Evolutionary conservation across 2,113 vertebrate species (phyloP).

Genomic region (Thinocorus orbignyianus): DNA sequence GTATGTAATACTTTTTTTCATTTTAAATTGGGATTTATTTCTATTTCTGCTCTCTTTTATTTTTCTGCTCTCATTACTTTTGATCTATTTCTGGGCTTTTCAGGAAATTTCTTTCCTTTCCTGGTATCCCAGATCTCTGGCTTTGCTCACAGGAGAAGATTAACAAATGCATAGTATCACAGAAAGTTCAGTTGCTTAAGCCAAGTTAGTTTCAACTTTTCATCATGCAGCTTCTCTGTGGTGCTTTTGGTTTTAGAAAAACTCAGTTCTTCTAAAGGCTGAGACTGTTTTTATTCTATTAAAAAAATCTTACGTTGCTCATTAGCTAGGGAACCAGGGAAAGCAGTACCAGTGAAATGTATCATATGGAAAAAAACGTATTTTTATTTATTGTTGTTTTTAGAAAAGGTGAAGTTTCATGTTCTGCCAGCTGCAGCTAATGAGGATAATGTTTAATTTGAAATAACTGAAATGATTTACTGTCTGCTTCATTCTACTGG

Average conservation of each 20-base stretch:
- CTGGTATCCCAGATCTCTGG: not conserved
- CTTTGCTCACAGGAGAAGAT: not conserved
- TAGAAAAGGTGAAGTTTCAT: not conserved
- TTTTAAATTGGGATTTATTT: not conserved
- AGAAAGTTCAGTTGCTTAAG: not conserved
- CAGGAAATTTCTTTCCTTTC: not conserved
- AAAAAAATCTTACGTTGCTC: not conserved
- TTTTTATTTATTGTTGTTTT: not conserved
- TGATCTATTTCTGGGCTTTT: not conserved
- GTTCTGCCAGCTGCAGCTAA: not conserved
- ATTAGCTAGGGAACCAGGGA: not conserved
- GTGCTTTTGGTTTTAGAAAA: not conserved
- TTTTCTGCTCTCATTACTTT: not conserved
- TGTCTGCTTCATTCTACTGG: not conserved
- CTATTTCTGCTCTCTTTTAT: not conserved
- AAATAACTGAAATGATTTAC: not conserved
- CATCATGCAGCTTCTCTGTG: not conserved
- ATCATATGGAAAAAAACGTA: not conserved
- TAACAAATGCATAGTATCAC: not conserved
- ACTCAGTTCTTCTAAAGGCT: not conserved
- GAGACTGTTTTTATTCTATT: not conserved
- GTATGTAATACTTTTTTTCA: not conserved
- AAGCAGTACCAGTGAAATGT: not conserved
- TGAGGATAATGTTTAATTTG: not conserved
- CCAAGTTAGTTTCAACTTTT: not conserved